Percentiles rank a stretch among this genome's conserved stretches.
phyloP scores from a whole-genome alignment of 1,140 invertebrate genomes.

The Orussus abietinus region DNA sequence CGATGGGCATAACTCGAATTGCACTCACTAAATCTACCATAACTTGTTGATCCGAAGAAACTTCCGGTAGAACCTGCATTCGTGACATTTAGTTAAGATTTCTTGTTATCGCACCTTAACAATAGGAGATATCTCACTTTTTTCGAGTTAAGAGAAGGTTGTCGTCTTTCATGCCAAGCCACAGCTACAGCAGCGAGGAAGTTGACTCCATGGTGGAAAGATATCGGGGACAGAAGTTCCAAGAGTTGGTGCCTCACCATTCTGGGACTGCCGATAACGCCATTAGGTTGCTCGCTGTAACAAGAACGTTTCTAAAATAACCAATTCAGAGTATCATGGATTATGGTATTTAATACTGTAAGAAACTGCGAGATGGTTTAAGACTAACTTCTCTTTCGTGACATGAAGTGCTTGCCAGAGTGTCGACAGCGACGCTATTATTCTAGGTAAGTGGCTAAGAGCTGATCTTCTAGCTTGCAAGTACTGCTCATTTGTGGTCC shows the following conservation, averaged over 20 bases:
- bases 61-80: conserved; percentile 60
- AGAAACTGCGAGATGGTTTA: too few species aligned
- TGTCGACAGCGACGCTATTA: conserved; percentile 73
- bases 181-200: conserved; percentile 84
- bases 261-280: conserved; percentile 60
- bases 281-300: conserved; percentile 45
- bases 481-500: conserved; percentile 52
- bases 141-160: conserved; percentile 48
- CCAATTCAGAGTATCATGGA: not conserved
- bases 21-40: conserved; percentile 77
- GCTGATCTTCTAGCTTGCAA: conserved; percentile 68
- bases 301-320: conserved; percentile 14
- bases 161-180: conserved; percentile 78
- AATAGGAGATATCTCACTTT: conserved; percentile 40
- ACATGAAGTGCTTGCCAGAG: conserved; percentile 73
- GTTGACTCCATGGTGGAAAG: conserved; percentile 77
- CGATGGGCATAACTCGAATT: conserved; percentile 80
- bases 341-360: too few species aligned
- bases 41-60: conserved; percentile 69
- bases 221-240: conserved; percentile 83
- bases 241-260: conserved; percentile 75
- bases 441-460: conserved; percentile 75
- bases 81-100: conserved; percentile 5
- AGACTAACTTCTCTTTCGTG: conserved; percentile 50
- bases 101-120: conserved; percentile 1